Evolutionary conservation across 1,140 invertebrate genomes (phyloP), one percentile per base, ranked within the genome.

Genomic region (Papilio helenus): DNA sequence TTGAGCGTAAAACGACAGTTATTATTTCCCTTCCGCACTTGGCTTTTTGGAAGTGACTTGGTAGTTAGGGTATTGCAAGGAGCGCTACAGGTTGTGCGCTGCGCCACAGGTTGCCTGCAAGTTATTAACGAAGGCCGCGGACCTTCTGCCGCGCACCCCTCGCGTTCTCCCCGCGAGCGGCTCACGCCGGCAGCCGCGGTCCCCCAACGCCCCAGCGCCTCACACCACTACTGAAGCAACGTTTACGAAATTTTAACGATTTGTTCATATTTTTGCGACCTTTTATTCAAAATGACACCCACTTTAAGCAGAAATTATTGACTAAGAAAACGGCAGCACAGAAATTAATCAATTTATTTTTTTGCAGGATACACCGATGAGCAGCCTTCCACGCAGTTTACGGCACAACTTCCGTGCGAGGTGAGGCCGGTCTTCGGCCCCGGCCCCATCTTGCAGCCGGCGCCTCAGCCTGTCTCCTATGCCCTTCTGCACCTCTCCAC

Each of bases 401-500:
- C 96, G 83, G 95, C 96, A 83, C 96, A 96, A 93, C 94, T 96
- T 87, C 96, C 95, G 81, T 86, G 86, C 80, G 95, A 95, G 91
- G 95, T 95, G 89, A 95, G 94, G 85, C 91, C 94, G 82, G 95
- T 94, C 39, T 68, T 87, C 88, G 72, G 82, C 88, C 84, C 91
- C 88, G 85, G 87, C 90, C 86, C 90, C 85, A 82, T 88, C 83
- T 88, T 93, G 84, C 92, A 87, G 90, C 88, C 92, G 86, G 82
- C 90, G 88, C 88, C 93, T 86, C 93, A 88, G 86, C 92, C 93
- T 83, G 95, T 95, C 29, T 96, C 96, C 82, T 97, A 97, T 86
- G 96, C 96, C 79, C 97, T 97, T 80, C 94, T 97, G 72, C 96
- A 96, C 79, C 96, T 96, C 77, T 93, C 93, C 68, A 95, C 96